phyloP scores from a whole-genome alignment of 2,888 invertebrate species.

The Apodemia duryi region DNA sequence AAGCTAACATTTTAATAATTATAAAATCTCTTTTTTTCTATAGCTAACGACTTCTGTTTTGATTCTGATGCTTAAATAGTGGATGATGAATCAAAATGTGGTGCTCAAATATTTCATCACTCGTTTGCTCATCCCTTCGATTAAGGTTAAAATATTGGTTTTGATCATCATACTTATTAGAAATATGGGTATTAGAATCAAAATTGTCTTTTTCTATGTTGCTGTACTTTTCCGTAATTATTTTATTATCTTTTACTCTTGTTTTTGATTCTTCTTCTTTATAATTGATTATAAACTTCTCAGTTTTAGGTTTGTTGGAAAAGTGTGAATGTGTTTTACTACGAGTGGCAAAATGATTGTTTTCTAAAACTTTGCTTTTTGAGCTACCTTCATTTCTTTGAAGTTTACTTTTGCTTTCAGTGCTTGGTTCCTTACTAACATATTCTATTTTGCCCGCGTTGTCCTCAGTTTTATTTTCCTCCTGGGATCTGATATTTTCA shows the following conservation, averaged over 20 bases:
- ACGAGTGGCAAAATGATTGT: not conserved
- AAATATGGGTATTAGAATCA: not conserved
- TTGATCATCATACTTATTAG: not conserved
- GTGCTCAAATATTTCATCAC: conserved; percentile 26
- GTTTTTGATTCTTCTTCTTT: conserved; percentile 1
- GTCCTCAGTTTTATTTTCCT: not conserved
- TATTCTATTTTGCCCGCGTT: not conserved
- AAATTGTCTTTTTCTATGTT: not conserved
- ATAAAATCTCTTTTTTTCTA: not conserved
- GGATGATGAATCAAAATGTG: conserved; percentile 30
- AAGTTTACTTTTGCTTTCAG: not conserved
- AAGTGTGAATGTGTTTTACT: not conserved
- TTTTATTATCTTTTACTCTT: not conserved
- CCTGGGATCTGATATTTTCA: not conserved
- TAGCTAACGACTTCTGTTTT: conserved; percentile 3
- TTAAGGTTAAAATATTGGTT: conserved; percentile 4
- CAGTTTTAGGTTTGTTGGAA: not conserved
- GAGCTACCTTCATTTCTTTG: not conserved
- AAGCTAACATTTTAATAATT: not conserved
- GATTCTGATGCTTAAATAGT: conserved; percentile 17
- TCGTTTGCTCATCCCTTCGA: conserved; percentile 18
- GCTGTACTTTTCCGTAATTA: not conserved
- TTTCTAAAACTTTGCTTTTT: not conserved
- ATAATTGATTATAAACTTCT: not conserved
- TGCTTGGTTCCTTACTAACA: not conserved